These are phyloP conservation scores for Notoglanidium macrostoma DNA, from an alignment of 2,797 vertebrate genomes.

Conservation along the genomic window DNA sequence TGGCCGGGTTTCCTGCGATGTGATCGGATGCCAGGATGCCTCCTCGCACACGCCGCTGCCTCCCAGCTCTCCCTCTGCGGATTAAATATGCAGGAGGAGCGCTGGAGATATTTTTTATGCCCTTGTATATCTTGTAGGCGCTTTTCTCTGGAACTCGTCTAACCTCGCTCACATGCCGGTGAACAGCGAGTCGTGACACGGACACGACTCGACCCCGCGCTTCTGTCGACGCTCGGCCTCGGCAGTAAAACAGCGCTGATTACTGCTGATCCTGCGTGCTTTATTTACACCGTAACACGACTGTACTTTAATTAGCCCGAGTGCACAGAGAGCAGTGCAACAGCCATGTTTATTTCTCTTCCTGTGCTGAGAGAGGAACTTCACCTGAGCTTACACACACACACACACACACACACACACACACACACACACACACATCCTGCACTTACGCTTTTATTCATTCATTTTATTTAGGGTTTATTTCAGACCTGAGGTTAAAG, in stretches of 20 bases:
- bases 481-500: neutral
- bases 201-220: neutral
- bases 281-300: slow-evolving; percentile 64
- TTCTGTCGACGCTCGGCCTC: neutral
- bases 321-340: slow-evolving; percentile 21
- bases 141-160: slow-evolving; percentile 11
- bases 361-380: neutral
- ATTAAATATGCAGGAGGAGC: slow-evolving; percentile 72
- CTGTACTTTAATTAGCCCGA: slow-evolving; percentile 55
- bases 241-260: slow-evolving; percentile 67
- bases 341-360: neutral
- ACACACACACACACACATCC: neutral
- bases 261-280: slow-evolving; percentile 41
- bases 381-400: slow-evolving; percentile 1
- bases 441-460: neutral
- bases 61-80: slow-evolving; percentile 52
- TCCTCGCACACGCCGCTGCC: slow-evolving; percentile 63
- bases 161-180: neutral
- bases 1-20: slow-evolving; percentile 69
- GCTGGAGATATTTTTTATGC: slow-evolving; percentile 68
- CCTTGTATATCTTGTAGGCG: slow-evolving; percentile 6
- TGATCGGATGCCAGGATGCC: slow-evolving; percentile 68
- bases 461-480: neutral
- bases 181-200: neutral
- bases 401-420: neutral